Evolutionary conservation across 2,113 vertebrate genomes (phyloP).

Genomic region (Cebus imitator): DNA sequence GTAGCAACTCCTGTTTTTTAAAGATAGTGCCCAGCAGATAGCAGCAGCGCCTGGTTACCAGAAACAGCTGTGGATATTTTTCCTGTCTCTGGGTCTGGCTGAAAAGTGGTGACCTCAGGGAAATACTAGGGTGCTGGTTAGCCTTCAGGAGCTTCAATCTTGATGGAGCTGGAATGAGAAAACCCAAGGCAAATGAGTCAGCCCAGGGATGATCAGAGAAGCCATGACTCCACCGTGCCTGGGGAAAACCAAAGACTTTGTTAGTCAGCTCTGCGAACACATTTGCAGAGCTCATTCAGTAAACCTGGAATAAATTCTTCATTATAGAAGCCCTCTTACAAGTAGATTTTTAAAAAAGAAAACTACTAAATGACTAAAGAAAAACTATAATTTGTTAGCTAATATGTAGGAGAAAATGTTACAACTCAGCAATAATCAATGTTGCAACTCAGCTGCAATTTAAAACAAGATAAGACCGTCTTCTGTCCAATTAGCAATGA

Average conservation of each 20-base stretch:
- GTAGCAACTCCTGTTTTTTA: neutral
- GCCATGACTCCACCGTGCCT: neutral
- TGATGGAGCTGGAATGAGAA: neutral
- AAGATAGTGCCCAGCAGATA: constrained; percentile 20
- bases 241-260: neutral
- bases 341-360: neutral
- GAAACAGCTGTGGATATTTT: neutral
- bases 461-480: neutral
- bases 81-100: neutral
- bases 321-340: neutral
- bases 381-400: neutral
- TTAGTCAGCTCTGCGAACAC: neutral
- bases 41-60: neutral
- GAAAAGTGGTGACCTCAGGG: neutral
- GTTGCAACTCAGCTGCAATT: neutral
- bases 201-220: too few species aligned
- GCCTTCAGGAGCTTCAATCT: neutral
- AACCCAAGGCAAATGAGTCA: constrained; percentile 44
- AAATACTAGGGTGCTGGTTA: neutral
- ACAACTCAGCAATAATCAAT: neutral
- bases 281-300: neutral
- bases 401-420: neutral
- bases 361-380: neutral
- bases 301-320: neutral
- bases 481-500: neutral